A percentile compares a stretch with the other conserved stretches of the same genome.
Conservation (phyloP, 1,140 invertebrate species). For the Propsilocerus akamusi region DNA sequence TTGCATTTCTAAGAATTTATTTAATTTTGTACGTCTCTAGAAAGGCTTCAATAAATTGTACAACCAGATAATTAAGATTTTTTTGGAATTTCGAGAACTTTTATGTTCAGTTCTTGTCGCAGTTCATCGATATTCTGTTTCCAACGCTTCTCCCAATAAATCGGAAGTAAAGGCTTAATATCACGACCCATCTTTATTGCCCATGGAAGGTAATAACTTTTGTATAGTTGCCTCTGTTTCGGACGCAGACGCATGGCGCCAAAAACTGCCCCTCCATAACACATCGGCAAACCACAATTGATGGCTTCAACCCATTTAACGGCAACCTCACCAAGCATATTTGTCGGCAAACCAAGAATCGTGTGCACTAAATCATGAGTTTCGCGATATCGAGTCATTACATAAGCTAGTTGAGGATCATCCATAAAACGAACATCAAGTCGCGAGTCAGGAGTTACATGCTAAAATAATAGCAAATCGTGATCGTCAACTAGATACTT, state of each 20-base stretch:
- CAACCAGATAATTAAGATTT: too few species aligned
- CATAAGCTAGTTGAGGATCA: conserved; percentile 79
- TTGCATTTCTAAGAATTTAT: too few species aligned
- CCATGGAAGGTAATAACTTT: conserved; percentile 71
- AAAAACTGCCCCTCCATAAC: conserved; percentile 67
- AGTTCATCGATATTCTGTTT: conserved; percentile 71
- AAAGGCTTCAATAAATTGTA: too few species aligned
- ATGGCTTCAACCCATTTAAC: conserved; percentile 97
- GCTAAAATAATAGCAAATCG: conserved; percentile 28
- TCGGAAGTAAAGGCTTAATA: conserved; percentile 46
- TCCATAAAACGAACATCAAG: conserved; percentile 78
- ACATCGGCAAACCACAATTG: conserved; percentile 81
- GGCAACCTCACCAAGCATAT: conserved; percentile 80
- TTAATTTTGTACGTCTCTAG: too few species aligned
- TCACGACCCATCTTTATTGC: conserved; percentile 60
- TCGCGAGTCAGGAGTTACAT: conserved; percentile 85
- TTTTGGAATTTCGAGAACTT: conserved; percentile 4
- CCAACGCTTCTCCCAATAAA: conserved; percentile 92
- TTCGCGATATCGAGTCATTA: conserved; percentile 94
- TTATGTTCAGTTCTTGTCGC: conserved; percentile 54
- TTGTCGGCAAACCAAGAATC: conserved; percentile 80
- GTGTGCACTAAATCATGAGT: conserved; percentile 91
- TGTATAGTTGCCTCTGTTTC: conserved; percentile 68
- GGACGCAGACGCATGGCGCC: conserved; percentile 62
- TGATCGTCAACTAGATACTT: neutral